Percentiles rank a stretch among this genome's conserved stretches.
phyloP scores from a whole-genome alignment of 2,797 vertebrate genomes.

The Hirundo rustica region DNA sequence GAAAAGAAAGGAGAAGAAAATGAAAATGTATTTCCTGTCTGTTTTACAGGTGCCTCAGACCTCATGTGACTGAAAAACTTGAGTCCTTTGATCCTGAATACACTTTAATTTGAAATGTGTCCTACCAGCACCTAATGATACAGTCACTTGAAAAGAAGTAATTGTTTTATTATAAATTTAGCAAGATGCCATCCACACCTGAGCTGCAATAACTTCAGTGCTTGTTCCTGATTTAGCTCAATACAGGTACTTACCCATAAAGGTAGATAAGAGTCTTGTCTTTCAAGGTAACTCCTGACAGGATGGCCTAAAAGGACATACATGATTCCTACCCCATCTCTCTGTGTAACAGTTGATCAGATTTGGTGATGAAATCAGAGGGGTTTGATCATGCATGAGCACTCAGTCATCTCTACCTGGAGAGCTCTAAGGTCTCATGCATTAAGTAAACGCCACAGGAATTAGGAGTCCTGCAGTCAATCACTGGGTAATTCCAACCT shows the following conservation, averaged over 20 bases:
- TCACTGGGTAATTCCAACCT: neutral
- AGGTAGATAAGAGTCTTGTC: neutral
- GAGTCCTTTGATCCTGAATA: neutral
- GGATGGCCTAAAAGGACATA: neutral
- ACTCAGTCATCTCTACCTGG: neutral
- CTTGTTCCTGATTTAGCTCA: neutral
- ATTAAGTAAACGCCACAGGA: neutral
- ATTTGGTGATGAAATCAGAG: neutral
- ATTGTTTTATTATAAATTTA: neutral
- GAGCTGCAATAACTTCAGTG: neutral
- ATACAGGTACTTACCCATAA: neutral
- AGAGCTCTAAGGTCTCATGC: neutral
- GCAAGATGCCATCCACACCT: neutral
- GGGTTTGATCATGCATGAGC: neutral
- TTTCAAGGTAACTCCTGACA: neutral
- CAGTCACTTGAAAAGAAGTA: neutral
- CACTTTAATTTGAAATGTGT: neutral
- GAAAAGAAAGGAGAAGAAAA: neutral
- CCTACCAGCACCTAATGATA: neutral
- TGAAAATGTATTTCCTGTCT: neutral
- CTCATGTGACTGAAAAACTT: neutral
- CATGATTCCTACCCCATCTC: neutral
- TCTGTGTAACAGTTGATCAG: neutral
- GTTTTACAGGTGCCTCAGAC: neutral
- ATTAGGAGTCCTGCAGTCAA: neutral